Evolutionary conservation across 2,113 vertebrate species (phyloP), one percentile per base, ranked within the genome.

Genomic region (Fregetta grallaria): DNA sequence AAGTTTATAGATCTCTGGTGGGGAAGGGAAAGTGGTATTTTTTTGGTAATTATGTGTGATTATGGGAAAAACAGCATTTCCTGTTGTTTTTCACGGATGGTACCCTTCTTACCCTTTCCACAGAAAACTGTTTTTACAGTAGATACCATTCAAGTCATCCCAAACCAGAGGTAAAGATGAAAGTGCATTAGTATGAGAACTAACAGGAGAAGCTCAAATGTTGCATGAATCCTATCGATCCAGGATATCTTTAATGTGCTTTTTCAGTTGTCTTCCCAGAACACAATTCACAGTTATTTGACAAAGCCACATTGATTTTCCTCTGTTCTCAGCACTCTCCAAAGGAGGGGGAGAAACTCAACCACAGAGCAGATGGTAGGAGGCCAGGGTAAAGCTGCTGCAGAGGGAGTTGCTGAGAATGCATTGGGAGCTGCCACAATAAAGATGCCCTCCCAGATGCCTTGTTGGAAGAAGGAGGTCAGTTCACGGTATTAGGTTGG

Each of bases 371-470:
- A 0, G 49, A 26, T 26, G 42, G 58, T 22, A 22, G 71, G 58
- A 88, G 49, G 21, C 40, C 56, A 32, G 44, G 40, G 66, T 47
- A 62, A 65, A 26, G 58, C 53, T 22, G 56, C 30, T 90, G 62
- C 75, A 62, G 63, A 58, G 45, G 50, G 32, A 68, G 17, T 3
- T 77, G 55, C 52, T 58, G 15, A 3, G 63, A 49, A 52, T 9
- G 42, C 32, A 7, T n/a, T 29, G 52, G 4, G 1, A 50, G 25
- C 78, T 65, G 49, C 36, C 0, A 0, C 1, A 2, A 40, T 15
- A 9, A 40, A 44, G 19, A 15, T 36, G 36, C 26, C 32, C 20
- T 70, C 53, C 22, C 44, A 59, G 29, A 19, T 61, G 44, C 59
- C 29, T 53, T 13, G 14, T 3, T 1, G 2, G 47, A 78, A 70